Percentiles rank a stretch among this genome's conserved stretches.
Conservation (phyloP, 2,888 invertebrate species). For the Ashinkailepas kermadecensis region DNA sequence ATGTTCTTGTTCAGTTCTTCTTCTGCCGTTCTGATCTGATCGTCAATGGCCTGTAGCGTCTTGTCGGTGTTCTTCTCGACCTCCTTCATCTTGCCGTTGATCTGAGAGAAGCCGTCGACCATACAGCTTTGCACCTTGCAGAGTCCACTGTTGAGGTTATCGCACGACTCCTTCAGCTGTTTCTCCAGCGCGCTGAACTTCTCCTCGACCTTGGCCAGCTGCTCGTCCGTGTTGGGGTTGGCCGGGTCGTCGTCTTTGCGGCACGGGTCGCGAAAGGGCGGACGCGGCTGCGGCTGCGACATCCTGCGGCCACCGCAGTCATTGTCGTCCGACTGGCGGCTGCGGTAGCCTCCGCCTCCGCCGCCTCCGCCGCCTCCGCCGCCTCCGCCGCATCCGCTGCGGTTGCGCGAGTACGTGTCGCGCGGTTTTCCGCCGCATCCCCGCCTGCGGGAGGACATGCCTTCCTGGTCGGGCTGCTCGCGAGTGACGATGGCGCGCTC, state of each 20-base stretch:
- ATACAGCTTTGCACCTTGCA: conserved; percentile 7
- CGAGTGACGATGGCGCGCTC: conserved; percentile 11
- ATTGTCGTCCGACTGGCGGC: not conserved
- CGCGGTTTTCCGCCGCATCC: not conserved
- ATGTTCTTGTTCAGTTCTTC: conserved; percentile 1
- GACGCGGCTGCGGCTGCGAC: not conserved
- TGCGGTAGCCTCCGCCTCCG: not conserved
- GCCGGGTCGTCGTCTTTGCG: conserved; percentile 3
- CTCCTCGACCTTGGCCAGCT: conserved; percentile 10
- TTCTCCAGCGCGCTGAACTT: conserved; percentile 10
- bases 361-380: not conserved
- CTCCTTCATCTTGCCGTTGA: conserved; percentile 14
- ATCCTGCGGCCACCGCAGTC: not conserved
- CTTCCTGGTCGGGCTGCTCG: not conserved
- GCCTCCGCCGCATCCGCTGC: not conserved
- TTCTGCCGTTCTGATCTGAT: not conserved
- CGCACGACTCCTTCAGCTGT: conserved; percentile 19
- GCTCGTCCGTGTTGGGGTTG: not conserved
- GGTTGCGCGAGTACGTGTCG: not conserved
- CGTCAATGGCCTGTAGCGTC: not conserved
- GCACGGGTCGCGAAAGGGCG: conserved; percentile 11
- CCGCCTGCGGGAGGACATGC: not conserved
- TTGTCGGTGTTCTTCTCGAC: not conserved
- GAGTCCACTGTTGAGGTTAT: not conserved
- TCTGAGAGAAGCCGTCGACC: not conserved